A percentile compares a stretch with the other conserved stretches of the same genome.
phyloP scores from a whole-genome alignment of 2,797 vertebrate species.

The Varecia variegata region DNA sequence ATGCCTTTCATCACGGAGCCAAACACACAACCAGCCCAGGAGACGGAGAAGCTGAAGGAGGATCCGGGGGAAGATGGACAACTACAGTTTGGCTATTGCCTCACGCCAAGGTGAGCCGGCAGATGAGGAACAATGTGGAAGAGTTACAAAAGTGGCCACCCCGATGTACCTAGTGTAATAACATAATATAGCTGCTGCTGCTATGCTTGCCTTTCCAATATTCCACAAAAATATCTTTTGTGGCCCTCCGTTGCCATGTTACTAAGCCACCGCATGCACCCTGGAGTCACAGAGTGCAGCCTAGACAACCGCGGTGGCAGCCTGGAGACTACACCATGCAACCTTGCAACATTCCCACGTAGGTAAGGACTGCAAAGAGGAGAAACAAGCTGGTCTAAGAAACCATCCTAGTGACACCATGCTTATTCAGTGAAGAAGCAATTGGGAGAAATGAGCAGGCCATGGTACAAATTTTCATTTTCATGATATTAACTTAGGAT shows the following conservation, averaged over 20 bases:
- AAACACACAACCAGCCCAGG: background rate
- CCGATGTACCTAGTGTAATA: background rate
- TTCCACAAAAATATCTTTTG: background rate
- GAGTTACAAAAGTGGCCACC: too few species aligned
- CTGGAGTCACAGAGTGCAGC: background rate
- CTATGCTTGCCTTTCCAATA: background rate
- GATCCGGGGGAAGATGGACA: background rate
- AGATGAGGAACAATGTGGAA: background rate
- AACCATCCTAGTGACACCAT: too few species aligned
- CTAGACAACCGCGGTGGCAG: fast-evolving
- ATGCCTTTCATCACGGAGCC: background rate
- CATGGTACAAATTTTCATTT: background rate
- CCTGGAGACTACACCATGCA: background rate
- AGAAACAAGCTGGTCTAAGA: background rate
- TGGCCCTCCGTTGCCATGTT: background rate
- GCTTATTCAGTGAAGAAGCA: background rate
- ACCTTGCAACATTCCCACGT: background rate
- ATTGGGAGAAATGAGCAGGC: background rate
- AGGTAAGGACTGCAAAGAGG: background rate
- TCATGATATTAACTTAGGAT: background rate
- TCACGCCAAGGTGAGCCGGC: background rate
- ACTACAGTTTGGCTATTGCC: background rate
- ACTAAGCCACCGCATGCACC: background rate
- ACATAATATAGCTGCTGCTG: too few species aligned
- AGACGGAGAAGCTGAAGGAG: background rate